Conservation (phyloP, 2,797 vertebrate genomes). For the Argyrosomus regius region DNA sequence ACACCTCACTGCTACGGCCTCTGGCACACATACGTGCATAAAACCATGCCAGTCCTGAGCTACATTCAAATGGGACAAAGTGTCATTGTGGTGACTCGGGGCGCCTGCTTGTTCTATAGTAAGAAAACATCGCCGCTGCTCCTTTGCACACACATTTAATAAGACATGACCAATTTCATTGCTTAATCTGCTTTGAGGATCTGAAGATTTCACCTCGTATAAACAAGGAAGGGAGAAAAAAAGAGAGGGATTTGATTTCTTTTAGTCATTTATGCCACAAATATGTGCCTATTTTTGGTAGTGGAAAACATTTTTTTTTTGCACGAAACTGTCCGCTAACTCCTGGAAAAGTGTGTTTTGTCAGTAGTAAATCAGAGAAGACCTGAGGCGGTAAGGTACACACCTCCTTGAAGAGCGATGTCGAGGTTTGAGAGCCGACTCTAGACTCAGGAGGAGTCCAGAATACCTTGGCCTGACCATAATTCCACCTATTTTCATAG, state of each 20-base stretch:
- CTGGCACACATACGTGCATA: slow-evolving; percentile 46
- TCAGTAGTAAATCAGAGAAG: slow-evolving; percentile 77
- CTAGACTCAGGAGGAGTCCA: slow-evolving; percentile 72
- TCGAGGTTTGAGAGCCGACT: slow-evolving; percentile 57
- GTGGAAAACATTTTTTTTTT: slow-evolving; percentile 42
- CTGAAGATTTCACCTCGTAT: background rate
- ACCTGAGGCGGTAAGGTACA: slow-evolving; percentile 73
- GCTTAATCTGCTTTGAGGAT: slow-evolving; percentile 7
- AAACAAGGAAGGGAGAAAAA: too few relatives aligned
- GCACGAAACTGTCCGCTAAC: slow-evolving; percentile 48
- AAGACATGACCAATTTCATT: background rate
- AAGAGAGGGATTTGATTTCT: slow-evolving; percentile 43
- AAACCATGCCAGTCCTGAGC: slow-evolving; percentile 54
- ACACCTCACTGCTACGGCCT: slow-evolving; percentile 62
- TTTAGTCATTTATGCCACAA: slow-evolving; percentile 51
- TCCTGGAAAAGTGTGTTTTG: slow-evolving; percentile 68
- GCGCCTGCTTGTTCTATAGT: slow-evolving; percentile 5
- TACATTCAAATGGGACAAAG: slow-evolving; percentile 65
- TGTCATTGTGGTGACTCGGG: slow-evolving; percentile 39
- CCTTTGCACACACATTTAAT: background rate
- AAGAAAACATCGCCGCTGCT: slow-evolving; percentile 4
- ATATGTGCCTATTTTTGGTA: slow-evolving; percentile 58
- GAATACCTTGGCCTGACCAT: slow-evolving; percentile 73
- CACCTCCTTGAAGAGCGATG: slow-evolving; percentile 72
- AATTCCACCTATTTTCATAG: slow-evolving; percentile 79